These are phyloP conservation scores for Bagarius yarrelli DNA, from an alignment of 2,113 vertebrate genomes.

Conservation along the genomic window DNA sequence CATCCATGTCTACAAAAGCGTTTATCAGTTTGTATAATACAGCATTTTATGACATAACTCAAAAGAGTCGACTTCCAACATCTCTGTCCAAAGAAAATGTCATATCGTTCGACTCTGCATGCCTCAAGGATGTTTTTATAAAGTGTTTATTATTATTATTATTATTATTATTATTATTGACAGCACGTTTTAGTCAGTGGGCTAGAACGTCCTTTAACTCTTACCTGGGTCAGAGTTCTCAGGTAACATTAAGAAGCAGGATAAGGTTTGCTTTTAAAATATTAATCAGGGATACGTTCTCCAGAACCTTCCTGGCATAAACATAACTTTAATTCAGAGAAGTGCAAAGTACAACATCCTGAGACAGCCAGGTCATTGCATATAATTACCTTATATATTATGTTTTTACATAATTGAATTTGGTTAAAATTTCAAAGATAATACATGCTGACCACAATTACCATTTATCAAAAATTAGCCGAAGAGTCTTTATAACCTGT, in stretches of 20 bases:
- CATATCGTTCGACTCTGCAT: too few species aligned
- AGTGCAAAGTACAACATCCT: neutral
- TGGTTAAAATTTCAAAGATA: neutral
- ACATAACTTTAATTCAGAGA: neutral
- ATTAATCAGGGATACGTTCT: constrained; percentile 28
- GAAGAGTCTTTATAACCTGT: neutral
- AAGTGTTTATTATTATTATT: too few species aligned
- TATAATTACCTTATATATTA: neutral
- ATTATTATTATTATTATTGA: neutral
- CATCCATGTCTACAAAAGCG: too few species aligned
- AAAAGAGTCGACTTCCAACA: too few species aligned
- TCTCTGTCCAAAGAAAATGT: too few species aligned
- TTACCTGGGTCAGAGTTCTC: neutral
- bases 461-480: neutral
- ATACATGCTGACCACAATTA: neutral
- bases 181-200: neutral
- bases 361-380: neutral
- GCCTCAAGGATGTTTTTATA: too few species aligned
- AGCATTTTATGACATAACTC: too few species aligned
- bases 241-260: constrained; percentile 3
- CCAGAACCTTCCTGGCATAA: neutral
- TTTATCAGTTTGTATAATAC: too few species aligned
- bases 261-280: constrained; percentile 13
- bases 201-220: neutral
- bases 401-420: neutral